Conservation (phyloP, 2,888 invertebrate genomes). For the Notodonta ziczac region DNA sequence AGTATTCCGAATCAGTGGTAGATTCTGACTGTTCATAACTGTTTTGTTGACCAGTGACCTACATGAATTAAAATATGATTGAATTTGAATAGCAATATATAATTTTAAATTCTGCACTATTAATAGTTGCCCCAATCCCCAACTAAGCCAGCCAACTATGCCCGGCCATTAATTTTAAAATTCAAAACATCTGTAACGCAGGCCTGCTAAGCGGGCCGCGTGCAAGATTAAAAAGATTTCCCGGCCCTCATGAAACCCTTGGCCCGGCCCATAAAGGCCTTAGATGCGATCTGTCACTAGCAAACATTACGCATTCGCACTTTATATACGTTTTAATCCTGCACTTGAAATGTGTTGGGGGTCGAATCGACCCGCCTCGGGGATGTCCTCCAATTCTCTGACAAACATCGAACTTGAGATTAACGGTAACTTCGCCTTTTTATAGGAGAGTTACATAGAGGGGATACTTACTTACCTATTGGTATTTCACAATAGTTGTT, state of each 20-base stretch:
- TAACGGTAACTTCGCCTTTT: constrained; percentile 61
- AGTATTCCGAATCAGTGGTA: no score
- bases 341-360: constrained; percentile 80
- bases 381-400: constrained; percentile 65
- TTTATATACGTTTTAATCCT: constrained; percentile 77
- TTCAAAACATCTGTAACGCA: constrained; percentile 44
- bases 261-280: constrained; percentile 50
- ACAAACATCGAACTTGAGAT: constrained; percentile 63
- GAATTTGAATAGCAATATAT: not conserved
- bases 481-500: not conserved
- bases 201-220: constrained; percentile 59
- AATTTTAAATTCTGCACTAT: not conserved
- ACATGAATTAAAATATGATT: no score
- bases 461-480: no score
- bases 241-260: constrained; percentile 38
- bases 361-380: constrained; percentile 31
- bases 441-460: constrained; percentile 37
- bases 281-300: constrained; percentile 68
- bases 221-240: constrained; percentile 66
- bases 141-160: constrained; percentile 2
- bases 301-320: constrained; percentile 78
- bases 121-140: constrained; percentile 13
- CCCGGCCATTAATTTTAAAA: constrained; percentile 34
- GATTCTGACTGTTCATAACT: no score
- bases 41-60: no score